Base-by-base conservation (phyloP, 2,888 invertebrate genomes). In the Dastarcus helophoroides region DNA sequence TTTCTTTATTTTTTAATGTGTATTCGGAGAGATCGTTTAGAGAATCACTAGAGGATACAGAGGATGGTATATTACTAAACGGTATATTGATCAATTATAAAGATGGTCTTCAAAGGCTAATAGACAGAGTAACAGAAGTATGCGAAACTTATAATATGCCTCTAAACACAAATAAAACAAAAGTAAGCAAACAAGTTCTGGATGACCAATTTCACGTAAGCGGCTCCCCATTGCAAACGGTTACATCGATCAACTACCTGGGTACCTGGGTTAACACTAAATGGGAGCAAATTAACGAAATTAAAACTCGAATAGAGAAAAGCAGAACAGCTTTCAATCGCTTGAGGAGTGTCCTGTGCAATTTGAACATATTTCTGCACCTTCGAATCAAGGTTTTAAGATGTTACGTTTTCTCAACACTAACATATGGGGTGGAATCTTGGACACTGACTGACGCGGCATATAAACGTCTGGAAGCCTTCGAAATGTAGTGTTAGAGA, bases 381-480 rank as follows among this genome's bases (percentile, higher is more conserved):
- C 10, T 24, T 14, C 23, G 12, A 31, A 4, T 23, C n/a, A 23
- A 15, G 9, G 4, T 23, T n/a, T 12, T 26, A 7, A 14, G 15
- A 10, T 14, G 26, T 15, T 26, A 26, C 14, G 26, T 26, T 7
- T 8, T 26, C 26, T 26, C 4, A 13, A 13, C n/a, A 13, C 3
- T 26, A n/a, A 7, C 10, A 14, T 26, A 26, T 26, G 26, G 4
- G 12, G 26, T 15, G 15, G 3, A 26, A 14, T 3, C 26, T 6
- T 26, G 26, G 26, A 26, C 26, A 5, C 8, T 26, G 14, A 14
- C 15, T 4, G 26, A 26, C 3, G 62, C 48, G 69, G 66, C 46
- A 69, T 65, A 22, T 73, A 75, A 14, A 73, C 64, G 31, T 23
- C 12, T 26, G 21, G 13, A 14, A 13, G 13, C 17, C 10, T 22